Evolutionary conservation across 2,797 vertebrate genomes (phyloP).

Genomic region (Tympanoctomys barrerae): DNA sequence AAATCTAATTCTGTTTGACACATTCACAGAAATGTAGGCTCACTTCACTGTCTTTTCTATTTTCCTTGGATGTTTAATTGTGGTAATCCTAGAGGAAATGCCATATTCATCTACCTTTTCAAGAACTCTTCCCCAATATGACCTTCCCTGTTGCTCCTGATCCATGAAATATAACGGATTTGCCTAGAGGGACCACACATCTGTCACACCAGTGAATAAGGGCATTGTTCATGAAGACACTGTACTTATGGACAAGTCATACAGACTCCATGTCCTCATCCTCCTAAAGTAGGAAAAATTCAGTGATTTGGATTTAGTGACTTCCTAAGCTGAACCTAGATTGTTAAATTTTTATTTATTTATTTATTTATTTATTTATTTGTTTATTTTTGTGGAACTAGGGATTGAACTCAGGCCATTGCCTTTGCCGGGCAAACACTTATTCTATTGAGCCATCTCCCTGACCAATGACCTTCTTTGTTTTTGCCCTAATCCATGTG

Average conservation of each 20-base stretch:
- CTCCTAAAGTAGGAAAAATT: not conserved
- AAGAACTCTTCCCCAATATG: not conserved
- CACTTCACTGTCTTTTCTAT: slow-evolving; percentile 37
- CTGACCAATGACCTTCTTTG: not conserved
- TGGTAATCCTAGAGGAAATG: not conserved
- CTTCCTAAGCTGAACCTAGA: not conserved
- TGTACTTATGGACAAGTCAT: not conserved
- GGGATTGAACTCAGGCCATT: too few relatives aligned
- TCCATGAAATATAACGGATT: not conserved
- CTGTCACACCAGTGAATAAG: not conserved
- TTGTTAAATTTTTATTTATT: too few relatives aligned
- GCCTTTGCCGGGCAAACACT: too few relatives aligned
- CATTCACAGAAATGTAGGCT: slow-evolving; percentile 36
- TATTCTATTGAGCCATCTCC: too few relatives aligned
- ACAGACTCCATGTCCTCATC: not conserved
- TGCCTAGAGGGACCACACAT: not conserved
- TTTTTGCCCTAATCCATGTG: not conserved
- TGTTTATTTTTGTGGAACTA: too few relatives aligned
- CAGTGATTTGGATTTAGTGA: not conserved
- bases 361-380: too few relatives aligned
- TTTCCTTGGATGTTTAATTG: slow-evolving; percentile 26
- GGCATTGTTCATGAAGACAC: not conserved
- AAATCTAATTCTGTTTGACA: slow-evolving; percentile 5
- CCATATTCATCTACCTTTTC: not conserved
- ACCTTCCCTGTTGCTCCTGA: not conserved